Base-by-base conservation (phyloP, 2,888 invertebrate genomes). In the Aleiodes alternator region DNA sequence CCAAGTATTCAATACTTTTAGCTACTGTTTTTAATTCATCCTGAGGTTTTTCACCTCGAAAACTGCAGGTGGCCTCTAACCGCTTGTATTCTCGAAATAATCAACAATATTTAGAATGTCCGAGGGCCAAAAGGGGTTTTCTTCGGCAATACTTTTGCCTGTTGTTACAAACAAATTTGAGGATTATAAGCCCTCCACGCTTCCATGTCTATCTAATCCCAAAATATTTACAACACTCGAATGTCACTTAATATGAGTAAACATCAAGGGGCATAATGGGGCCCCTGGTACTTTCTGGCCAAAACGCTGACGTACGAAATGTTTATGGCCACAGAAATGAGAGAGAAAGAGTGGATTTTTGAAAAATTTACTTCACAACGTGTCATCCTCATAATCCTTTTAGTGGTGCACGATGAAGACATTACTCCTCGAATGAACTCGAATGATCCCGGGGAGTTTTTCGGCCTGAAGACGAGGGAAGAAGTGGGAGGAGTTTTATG, bases 201-300 rank as follows among this genome's bases (percentile, higher is more conserved):
- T 43, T 11, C 43, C 43, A 8, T 3, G 70, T 50, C 53, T 57
- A 43, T 64, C 70, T 80, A 82, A 81, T 82, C 76, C 78, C 71
- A 72, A 76, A 80, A 82, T 84, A 83, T 84, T 82, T 84, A 83
- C 82, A 78, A 75, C 76, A 74, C 71, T 59, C 71, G 77, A 23
- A 73, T 68, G 71, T 57, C 75, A 70, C 69, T 75, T 77, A 77
- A 72, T 69, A 76, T 77, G 64, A 72, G 75, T 76, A 79, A 78
- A 77, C 75, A 79, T 76, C 75, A 34, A 34, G 68, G 76, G 76
- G 76, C 38, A 61, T 34, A 61, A 61, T 38, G 31, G 23, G 9
- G 29, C 57, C 61, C 38, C 61, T 61, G 61, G 61, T 61, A 61
- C 38, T 7, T 43, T 43, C 34, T 43, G 43, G 43, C 43, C 43